Conservation (phyloP, 2,113 vertebrate species). For the Acanthisitta chloris region DNA sequence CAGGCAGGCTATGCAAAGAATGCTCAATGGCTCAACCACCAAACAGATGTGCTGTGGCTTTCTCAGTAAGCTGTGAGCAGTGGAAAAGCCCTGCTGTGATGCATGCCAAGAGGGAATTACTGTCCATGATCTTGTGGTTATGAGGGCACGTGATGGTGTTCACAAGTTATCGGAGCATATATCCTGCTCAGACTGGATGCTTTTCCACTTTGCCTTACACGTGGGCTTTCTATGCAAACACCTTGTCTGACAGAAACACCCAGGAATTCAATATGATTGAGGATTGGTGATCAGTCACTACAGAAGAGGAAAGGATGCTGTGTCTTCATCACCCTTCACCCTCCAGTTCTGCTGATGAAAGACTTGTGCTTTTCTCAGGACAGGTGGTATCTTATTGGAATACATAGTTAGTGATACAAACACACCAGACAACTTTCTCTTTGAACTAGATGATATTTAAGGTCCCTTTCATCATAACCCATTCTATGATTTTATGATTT, state of each 20-base stretch:
- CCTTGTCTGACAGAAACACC: background rate
- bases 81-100: slow-evolving; percentile 40
- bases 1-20: slow-evolving; percentile 38
- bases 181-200: background rate
- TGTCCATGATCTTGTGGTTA: background rate
- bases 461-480: background rate
- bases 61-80: background rate
- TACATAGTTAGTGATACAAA: background rate
- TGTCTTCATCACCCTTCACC: background rate
- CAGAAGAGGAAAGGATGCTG: background rate
- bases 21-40: background rate
- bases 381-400: background rate
- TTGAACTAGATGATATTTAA: background rate
- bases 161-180: background rate
- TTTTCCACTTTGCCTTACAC: background rate
- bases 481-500: background rate
- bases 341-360: background rate
- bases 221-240: accelerated
- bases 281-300: background rate
- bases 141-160: background rate
- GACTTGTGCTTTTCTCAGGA: background rate
- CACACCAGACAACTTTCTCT: background rate
- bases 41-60: slow-evolving; percentile 48
- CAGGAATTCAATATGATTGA: background rate
- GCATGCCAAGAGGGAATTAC: slow-evolving; percentile 52